Evolutionary conservation across 1,140 invertebrate species (phyloP), one percentile per base, ranked within the genome.

Genomic region (Bemisia tabaci): DNA sequence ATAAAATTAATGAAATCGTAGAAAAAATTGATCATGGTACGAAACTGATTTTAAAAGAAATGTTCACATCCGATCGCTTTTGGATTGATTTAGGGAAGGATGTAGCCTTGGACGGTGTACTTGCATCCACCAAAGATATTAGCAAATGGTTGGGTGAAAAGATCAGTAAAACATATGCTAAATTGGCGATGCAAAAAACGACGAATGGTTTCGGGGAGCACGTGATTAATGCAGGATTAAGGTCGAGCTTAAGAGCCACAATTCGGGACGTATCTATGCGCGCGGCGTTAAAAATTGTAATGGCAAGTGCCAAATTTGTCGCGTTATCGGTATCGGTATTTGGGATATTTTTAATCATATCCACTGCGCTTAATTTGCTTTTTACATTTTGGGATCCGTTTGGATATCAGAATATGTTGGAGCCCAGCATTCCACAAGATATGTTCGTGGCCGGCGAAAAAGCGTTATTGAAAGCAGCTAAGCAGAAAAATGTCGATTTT

Each of bases 311-410:
- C n/a, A 22, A 24, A 11, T n/a, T 61, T 22, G 24, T 24, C n/a
- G 24, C 24, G n/a, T 22, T n/a, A n/a, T 9, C n/a, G 60, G 22
- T n/a, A 11, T 22, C n/a, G n/a, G 60, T 5, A n/a, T 9, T 24
- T n/a, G 60, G 24, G 5, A 22, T 11, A n/a, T 22, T 61, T 61
- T 61, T 61, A n/a, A 22, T 5, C 60, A 24, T 24, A 24, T 5
- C 60, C 22, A 9, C 24, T 11, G n/a, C 22, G 5, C 24, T 61
- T 5, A n/a, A 61, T 61, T 22, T 61, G n/a, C 5, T 61, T 61
- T 61, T 61, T 24, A 24, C n/a, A n/a, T 22, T 61, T 22, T 61
- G 60, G 60, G 60, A 61, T 61, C 60, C 60, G 5, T 61, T 11
- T 24, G n/a, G n/a, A 11, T 61, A 61, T n/a, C 5, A 61, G 5